These are phyloP conservation scores for Bufo bufo DNA, from an alignment of 2,113 vertebrate species.

Conservation along the genomic window DNA sequence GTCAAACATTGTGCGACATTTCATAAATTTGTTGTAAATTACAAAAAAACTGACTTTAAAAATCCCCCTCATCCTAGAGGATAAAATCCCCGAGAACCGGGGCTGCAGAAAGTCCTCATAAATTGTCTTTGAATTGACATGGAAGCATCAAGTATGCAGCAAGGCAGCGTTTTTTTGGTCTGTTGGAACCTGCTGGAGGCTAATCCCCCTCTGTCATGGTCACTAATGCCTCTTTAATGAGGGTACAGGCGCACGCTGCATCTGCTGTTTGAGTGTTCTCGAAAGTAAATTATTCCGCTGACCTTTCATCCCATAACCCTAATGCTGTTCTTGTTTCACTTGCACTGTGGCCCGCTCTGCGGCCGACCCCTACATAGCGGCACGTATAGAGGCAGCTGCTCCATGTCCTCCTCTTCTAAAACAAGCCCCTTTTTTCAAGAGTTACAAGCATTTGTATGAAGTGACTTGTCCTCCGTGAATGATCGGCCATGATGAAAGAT, in stretches of 20 bases:
- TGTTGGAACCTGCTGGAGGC: background rate
- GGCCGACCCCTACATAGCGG: conserved; percentile 5
- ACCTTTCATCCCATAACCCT: conserved; percentile 49
- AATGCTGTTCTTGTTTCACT: conserved; percentile 39
- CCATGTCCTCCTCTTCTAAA: conserved; percentile 13
- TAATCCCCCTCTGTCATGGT: conserved; percentile 56
- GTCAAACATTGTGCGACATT: no score
- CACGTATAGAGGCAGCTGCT: conserved; percentile 36
- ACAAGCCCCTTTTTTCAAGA: conserved; percentile 4
- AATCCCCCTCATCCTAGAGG: no score
- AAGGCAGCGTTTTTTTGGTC: background rate
- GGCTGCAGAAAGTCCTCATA: background rate
- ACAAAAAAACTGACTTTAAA: no score
- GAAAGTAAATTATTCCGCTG: conserved; percentile 45
- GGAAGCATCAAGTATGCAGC: no score
- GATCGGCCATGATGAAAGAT: conserved; percentile 37
- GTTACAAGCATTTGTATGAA: conserved; percentile 17
- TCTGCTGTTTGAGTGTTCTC: conserved; percentile 24
- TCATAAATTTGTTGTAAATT: no score
- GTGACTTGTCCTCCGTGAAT: conserved; percentile 19
- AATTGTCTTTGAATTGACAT: background rate
- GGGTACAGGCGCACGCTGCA: conserved; percentile 7
- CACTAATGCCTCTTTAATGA: conserved; percentile 54
- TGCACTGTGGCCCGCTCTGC: conserved; percentile 23
- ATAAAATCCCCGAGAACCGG: background rate